Percentiles rank a stretch among this genome's conserved stretches.
These are phyloP conservation scores for Eumacrocentrus americanus DNA, from an alignment of 2,888 invertebrate genomes.

Conservation along the genomic window DNA sequence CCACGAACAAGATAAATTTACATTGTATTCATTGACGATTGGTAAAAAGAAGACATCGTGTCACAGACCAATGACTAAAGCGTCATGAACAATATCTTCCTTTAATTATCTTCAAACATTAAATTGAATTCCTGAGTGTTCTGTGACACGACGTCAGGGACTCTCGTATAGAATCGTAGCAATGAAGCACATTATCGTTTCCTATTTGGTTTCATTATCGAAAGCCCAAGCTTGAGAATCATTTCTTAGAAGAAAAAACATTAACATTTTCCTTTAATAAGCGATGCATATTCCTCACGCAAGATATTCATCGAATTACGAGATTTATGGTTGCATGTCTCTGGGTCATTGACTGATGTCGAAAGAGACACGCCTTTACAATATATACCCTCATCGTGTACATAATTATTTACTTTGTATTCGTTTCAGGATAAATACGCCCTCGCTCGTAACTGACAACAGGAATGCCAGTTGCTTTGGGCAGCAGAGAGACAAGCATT, in stretches of 20 bases:
- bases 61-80: constrained; percentile 38
- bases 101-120: not conserved
- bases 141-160: constrained; percentile 11
- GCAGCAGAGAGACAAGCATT: constrained; percentile 6
- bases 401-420: not conserved
- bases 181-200: constrained; percentile 31
- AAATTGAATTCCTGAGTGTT: constrained; percentile 9
- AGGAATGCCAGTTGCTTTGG: not conserved
- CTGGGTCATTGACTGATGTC: not conserved
- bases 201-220: constrained; percentile 31
- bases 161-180: constrained; percentile 19
- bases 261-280: constrained; percentile 35
- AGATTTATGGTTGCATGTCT: constrained; percentile 30
- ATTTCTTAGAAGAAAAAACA: constrained; percentile 34
- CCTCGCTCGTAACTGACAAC: not conserved
- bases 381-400: not conserved
- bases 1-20: constrained; percentile 59
- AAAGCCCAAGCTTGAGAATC: constrained; percentile 44
- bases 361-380: not conserved
- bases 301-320: constrained; percentile 24
- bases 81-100: constrained; percentile 22
- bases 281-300: constrained; percentile 28
- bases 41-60: constrained; percentile 42
- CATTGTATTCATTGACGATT: constrained; percentile 48
- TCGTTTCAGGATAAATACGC: not conserved